Percentiles rank a stretch among this genome's conserved stretches.
Conservation (phyloP, 2,797 vertebrate species). For the Apogon talboti region DNA sequence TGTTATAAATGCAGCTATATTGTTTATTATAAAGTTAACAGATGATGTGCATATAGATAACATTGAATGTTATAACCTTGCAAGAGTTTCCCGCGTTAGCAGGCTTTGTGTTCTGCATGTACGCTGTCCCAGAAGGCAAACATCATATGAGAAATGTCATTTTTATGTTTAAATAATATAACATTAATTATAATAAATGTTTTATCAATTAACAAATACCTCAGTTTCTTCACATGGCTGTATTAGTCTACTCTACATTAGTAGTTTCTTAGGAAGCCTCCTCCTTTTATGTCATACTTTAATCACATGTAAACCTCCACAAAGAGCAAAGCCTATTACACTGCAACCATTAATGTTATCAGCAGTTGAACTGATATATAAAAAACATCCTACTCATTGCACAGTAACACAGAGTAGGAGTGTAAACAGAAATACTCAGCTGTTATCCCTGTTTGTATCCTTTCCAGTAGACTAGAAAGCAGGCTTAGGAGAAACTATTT, state of each 20-base stretch:
- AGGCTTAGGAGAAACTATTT: background rate
- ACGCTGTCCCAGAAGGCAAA: conserved; percentile 45
- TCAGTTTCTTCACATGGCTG: conserved; percentile 10
- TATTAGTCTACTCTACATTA: conserved; percentile 4
- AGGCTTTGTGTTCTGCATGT: conserved; percentile 78
- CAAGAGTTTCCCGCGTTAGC: conserved; percentile 62
- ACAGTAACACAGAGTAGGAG: background rate
- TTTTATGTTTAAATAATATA: conserved; percentile 73
- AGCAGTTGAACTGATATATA: background rate
- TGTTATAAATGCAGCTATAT: conserved; percentile 82
- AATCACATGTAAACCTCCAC: background rate
- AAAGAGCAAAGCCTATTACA: background rate
- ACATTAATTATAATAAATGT: conserved; percentile 80
- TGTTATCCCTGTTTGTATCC: background rate
- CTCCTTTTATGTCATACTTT: background rate
- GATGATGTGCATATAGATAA: conserved; percentile 72
- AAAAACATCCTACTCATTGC: background rate
- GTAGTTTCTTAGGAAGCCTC: background rate
- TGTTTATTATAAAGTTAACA: conserved; percentile 68
- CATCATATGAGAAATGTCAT: conserved; percentile 61
- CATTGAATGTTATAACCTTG: conserved; percentile 76
- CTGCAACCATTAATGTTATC: background rate
- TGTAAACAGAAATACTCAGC: background rate
- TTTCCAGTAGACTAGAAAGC: background rate
- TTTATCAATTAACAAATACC: conserved; percentile 61